These are phyloP conservation scores for Pithys albifrons DNA, from an alignment of 2,113 vertebrate species.

Conservation along the genomic window DNA sequence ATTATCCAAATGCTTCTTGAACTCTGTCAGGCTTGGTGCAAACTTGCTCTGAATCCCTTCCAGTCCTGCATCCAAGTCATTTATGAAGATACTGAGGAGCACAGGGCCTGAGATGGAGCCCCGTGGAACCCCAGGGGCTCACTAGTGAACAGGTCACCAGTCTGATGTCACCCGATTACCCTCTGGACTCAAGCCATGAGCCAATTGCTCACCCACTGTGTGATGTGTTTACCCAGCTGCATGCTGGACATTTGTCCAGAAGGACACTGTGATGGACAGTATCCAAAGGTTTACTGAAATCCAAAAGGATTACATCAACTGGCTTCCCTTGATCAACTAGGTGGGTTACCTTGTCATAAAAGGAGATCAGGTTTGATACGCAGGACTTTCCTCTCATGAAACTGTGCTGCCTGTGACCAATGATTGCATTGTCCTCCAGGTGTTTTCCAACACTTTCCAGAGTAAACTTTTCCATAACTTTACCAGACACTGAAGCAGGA, in stretches of 20 bases:
- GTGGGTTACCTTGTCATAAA: neutral
- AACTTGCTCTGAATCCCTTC: neutral
- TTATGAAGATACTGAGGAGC: neutral
- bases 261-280: fast-evolving
- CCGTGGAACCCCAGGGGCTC: no score
- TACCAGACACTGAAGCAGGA: neutral
- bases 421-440: neutral
- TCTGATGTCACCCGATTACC: no score
- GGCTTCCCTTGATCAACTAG: neutral
- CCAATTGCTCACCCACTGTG: neutral
- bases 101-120: fast-evolving
- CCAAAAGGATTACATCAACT: neutral
- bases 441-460: neutral
- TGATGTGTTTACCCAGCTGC: neutral
- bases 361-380: neutral
- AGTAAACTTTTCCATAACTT: neutral
- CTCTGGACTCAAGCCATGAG: fast-evolving
- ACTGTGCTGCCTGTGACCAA: fast-evolving
- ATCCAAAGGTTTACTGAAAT: neutral
- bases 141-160: neutral
- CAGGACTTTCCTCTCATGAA: neutral
- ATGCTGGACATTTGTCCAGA: neutral
- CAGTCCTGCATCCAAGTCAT: fast-evolving
- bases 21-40: neutral
- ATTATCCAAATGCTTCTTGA: neutral